Evolutionary conservation across 1,140 invertebrate species (phyloP), one percentile per base, ranked within the genome.

Genomic region (Atta texana): DNA sequence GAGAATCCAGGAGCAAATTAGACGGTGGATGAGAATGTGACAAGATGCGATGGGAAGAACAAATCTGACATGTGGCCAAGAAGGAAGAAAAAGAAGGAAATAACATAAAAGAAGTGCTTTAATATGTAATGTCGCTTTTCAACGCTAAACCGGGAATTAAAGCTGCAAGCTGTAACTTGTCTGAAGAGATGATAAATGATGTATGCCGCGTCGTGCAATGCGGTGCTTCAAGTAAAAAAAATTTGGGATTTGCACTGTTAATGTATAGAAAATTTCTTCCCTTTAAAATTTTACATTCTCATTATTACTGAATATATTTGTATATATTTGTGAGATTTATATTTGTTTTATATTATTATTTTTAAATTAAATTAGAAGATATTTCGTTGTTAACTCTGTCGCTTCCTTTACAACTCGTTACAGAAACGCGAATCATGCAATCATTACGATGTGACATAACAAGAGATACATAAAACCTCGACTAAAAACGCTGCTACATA

Each of bases 141-240:
- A 55, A 74, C 68, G 53, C 21, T 72, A 49, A 59, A 34, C 68
- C 18, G 66, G 39, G 66, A 82, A 82, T 82, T 75, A 84, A 84
- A 84, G 72, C 31, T 63, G 64, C 77, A 44, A 57, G 21, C 51
- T 39, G 69, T 21, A 74, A 80, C 49, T 55, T 12, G 61, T 44
- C 14, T 28, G 59, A 21, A 55, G 28, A 63, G 69, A 75, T 84
- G 59, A 84, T 75, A 84, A 74, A 84, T 84, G 55, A 84, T 75
- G 39, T 51, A 75, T 75, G 14, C 53, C 16, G n/a, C 69, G 80
- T 39, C 28, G 68, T n/a, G 77, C 66, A 63, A 63, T 18, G 34
- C n/a, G 12, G 3, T 21, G 14, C 49, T 55, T n/a, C 1, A 2
- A n/a, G 16, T 8, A 21, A 57, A 74, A 82, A 66, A 63, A 63